A percentile compares a stretch with the other conserved stretches of the same genome.
These are phyloP conservation scores for Mormoops blainvillei DNA, from an alignment of 2,113 vertebrate genomes.

Conservation along the genomic window DNA sequence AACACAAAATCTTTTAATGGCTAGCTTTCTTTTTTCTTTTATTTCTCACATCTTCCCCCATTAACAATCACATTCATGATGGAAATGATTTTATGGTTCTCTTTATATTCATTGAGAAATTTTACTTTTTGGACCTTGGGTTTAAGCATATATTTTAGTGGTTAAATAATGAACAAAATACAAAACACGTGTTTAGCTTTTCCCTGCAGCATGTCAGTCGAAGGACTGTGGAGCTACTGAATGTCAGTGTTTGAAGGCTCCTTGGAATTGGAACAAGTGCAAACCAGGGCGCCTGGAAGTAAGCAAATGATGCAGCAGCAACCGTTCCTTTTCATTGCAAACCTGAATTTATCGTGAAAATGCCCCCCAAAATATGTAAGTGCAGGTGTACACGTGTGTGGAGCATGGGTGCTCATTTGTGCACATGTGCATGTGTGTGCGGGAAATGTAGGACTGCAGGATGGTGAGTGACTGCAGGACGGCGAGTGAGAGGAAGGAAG, in stretches of 20 bases:
- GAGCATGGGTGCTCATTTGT: too few species aligned
- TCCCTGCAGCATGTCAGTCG: background rate
- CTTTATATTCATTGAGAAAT: background rate
- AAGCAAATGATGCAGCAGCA: background rate
- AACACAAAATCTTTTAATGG: background rate
- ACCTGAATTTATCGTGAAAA: background rate
- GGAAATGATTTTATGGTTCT: background rate
- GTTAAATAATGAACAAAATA: background rate
- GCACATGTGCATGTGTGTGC: background rate
- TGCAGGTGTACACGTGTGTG: background rate
- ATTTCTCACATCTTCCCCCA: background rate
- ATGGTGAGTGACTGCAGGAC: background rate
- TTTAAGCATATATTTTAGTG: background rate
- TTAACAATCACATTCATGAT: background rate
- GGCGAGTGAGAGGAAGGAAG: background rate
- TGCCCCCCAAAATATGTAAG: background rate
- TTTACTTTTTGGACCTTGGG: background rate
- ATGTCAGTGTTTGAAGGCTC: background rate
- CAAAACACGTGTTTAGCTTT: background rate
- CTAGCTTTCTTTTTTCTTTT: background rate
- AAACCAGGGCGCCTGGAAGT: background rate
- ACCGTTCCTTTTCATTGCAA: background rate
- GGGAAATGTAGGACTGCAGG: too few species aligned
- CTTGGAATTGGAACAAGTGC: background rate
- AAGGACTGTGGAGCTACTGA: background rate